phyloP scores from a whole-genome alignment of 2,113 vertebrate species.

The Deroptyus accipitrinus region DNA sequence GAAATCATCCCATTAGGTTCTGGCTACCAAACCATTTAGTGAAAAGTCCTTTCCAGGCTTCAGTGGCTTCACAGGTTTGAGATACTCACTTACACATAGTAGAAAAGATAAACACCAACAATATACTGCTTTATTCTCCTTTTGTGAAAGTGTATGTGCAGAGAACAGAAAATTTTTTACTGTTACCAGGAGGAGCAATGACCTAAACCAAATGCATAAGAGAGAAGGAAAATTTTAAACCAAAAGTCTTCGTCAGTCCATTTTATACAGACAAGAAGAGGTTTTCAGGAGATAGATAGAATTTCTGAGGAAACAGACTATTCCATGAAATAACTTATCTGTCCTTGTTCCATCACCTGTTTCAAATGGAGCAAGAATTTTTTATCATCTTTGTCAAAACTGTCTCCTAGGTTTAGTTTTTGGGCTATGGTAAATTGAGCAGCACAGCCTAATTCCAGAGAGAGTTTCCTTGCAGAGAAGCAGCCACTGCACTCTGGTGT shows the following conservation, averaged over 20 bases:
- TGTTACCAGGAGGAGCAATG: neutral
- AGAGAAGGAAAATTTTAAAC: neutral
- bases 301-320: neutral
- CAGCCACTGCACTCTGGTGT: neutral
- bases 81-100: neutral
- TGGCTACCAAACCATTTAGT: neutral
- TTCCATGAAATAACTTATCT: neutral
- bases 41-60: neutral
- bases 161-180: neutral
- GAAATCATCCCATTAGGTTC: neutral
- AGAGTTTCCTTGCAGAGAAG: neutral
- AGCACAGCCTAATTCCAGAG: neutral
- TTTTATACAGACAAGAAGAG: neutral
- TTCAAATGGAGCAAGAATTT: neutral
- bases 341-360: neutral
- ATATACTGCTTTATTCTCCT: neutral
- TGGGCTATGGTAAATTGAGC: neutral
- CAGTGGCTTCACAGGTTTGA: neutral
- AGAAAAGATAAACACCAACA: neutral
- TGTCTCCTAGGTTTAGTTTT: neutral
- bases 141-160: neutral
- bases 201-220: neutral
- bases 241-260: neutral
- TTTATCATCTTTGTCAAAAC: neutral
- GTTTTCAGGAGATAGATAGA: neutral